phyloP scores from a whole-genome alignment of 1,140 invertebrate species.

The Formica exsecta region DNA sequence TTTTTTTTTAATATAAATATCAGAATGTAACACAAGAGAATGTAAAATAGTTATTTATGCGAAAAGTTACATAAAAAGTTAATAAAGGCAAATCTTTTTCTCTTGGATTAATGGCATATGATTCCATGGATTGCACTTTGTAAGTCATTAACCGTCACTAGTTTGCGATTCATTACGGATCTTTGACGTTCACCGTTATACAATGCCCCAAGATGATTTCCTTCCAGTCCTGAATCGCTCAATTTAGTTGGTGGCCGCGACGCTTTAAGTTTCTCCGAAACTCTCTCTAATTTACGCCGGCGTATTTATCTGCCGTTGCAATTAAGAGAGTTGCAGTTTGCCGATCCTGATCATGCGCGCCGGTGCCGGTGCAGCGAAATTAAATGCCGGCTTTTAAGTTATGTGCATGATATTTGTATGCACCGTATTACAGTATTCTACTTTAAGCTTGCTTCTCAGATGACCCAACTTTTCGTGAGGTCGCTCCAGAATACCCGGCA shows the following conservation, averaged over 20 bases:
- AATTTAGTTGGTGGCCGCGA: slow-evolving; percentile 59
- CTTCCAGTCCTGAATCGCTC: slow-evolving; percentile 63
- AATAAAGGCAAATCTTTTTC: slow-evolving; percentile 33
- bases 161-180: slow-evolving; percentile 58
- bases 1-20: not conserved
- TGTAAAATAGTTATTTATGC: slow-evolving; percentile 7
- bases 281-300: slow-evolving; percentile 65
- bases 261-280: slow-evolving; percentile 66
- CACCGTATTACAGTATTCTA: slow-evolving; percentile 39
- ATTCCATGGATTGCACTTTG: slow-evolving; percentile 32
- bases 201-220: slow-evolving; percentile 57
- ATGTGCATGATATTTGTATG: slow-evolving; percentile 37
- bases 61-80: not conserved
- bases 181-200: slow-evolving; percentile 40
- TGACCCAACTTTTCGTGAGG: slow-evolving; percentile 30
- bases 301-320: slow-evolving; percentile 67
- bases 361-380: slow-evolving; percentile 46
- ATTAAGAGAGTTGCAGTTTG: slow-evolving; percentile 64
- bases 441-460: slow-evolving; percentile 32
- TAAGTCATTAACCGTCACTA: slow-evolving; percentile 34
- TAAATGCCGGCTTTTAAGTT: slow-evolving; percentile 50
- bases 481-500: not conserved
- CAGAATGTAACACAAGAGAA: not conserved
- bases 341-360: slow-evolving; percentile 28
- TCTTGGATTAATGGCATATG: slow-evolving; percentile 34